Percentiles rank a stretch among this genome's conserved stretches.
phyloP scores from a whole-genome alignment of 2,888 invertebrate genomes.

The Petrolisthes manimaculis region DNA sequence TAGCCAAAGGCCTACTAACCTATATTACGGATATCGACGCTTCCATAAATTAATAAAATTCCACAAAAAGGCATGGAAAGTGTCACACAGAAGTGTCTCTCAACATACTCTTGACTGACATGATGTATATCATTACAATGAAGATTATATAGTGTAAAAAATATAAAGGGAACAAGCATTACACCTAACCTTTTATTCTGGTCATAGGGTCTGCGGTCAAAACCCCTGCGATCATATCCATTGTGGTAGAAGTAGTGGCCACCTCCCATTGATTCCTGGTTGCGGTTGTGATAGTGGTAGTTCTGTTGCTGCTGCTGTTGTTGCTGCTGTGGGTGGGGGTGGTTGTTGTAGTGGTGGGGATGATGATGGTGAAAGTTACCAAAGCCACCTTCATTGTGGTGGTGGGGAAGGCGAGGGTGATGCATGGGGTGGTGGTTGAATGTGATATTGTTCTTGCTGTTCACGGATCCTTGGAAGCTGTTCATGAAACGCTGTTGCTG shows the following conservation, averaged over 20 bases:
- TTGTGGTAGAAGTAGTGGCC: conserved; percentile 37
- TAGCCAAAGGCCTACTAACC: too few species aligned
- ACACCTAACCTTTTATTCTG: conserved; percentile 31
- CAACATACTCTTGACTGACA: too few species aligned
- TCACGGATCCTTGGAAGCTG: conserved; percentile 21
- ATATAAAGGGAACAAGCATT: too few species aligned
- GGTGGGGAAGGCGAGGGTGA: not conserved
- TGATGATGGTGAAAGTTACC: conserved; percentile 13
- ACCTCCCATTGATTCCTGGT: not conserved
- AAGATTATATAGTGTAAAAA: too few species aligned
- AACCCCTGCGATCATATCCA: conserved; percentile 43
- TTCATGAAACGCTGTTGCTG: conserved; percentile 51
- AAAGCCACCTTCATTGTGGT: not conserved
- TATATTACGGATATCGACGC: too few species aligned
- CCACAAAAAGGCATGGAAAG: too few species aligned
- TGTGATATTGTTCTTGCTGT: conserved; percentile 28
- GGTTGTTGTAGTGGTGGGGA: conserved; percentile 7
- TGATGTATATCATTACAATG: too few species aligned
- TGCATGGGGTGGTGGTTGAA: not conserved
- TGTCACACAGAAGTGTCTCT: too few species aligned
- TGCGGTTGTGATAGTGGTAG: conserved; percentile 31
- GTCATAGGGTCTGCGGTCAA: conserved; percentile 47
- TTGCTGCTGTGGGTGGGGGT: conserved; percentile 30
- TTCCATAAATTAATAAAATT: too few species aligned
- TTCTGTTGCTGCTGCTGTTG: conserved; percentile 33